phyloP scores from a whole-genome alignment of 2,797 vertebrate genomes.

The Pipistrellus kuhlii region DNA sequence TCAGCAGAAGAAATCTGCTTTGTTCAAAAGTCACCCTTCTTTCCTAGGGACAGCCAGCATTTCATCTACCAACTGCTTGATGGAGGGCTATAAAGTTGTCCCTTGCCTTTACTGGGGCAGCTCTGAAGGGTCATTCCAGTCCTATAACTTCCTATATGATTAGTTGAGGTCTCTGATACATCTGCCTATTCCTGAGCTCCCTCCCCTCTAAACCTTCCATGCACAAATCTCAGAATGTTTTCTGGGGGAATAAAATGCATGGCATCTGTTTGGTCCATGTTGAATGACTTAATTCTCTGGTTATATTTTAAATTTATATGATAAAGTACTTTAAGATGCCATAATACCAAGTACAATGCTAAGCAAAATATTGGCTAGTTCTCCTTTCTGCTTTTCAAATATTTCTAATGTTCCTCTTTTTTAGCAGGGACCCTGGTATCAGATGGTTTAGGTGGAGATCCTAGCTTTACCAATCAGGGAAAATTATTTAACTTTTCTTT shows the following conservation, averaged over 20 bases:
- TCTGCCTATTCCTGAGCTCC: neutral
- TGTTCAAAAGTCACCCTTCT: neutral
- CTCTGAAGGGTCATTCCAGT: neutral
- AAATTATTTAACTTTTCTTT: neutral
- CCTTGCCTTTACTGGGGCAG: neutral
- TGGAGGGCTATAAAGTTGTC: neutral
- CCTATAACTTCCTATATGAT: neutral
- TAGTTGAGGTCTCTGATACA: neutral
- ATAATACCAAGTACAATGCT: neutral
- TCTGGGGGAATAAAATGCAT: neutral
- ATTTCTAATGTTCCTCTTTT: neutral
- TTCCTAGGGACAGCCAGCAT: neutral
- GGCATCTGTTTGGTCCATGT: neutral
- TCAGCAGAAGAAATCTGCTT: neutral
- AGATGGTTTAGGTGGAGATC: neutral
- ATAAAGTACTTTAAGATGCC: slow-evolving; percentile 27
- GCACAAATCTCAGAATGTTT: neutral
- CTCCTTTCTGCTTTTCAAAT: slow-evolving; percentile 55
- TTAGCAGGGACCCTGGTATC: neutral
- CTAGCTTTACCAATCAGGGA: neutral
- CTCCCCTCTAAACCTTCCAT: neutral
- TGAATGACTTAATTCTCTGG: slow-evolving; percentile 12
- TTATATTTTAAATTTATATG: slow-evolving; percentile 39
- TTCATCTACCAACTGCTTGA: neutral
- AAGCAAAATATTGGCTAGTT: neutral